Percentiles rank a stretch among this genome's conserved stretches.
Conservation (phyloP, 2,888 invertebrate genomes). For the Drosophila paucipuncta region DNA sequence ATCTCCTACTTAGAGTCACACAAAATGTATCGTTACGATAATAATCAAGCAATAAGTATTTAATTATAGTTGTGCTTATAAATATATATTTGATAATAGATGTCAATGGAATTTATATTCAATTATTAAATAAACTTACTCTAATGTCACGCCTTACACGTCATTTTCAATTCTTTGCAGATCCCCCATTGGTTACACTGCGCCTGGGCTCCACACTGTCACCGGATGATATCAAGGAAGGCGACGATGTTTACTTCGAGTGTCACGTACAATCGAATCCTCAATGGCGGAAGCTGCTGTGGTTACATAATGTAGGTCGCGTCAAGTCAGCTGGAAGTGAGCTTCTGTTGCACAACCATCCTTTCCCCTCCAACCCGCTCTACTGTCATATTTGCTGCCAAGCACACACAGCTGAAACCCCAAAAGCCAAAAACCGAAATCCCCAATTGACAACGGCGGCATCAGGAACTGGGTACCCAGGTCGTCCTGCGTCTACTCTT, state of each 20-base stretch:
- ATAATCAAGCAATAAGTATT: not conserved
- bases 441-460: constrained; percentile 23
- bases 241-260: constrained; percentile 96
- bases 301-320: constrained; percentile 94
- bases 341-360: constrained; percentile 28
- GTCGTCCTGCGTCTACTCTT: constrained; percentile 14
- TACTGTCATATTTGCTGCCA: not conserved
- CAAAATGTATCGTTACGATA: not conserved
- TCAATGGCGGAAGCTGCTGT: constrained; percentile 92
- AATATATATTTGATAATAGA: not conserved
- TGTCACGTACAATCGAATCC: constrained; percentile 96
- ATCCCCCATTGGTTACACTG: constrained; percentile 93
- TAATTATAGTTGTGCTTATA: not conserved
- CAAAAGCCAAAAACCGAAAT: constrained; percentile 3
- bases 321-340: constrained; percentile 52
- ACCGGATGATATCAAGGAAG: constrained; percentile 95
- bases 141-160: constrained; percentile 3
- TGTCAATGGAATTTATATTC: not conserved
- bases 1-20: not conserved
- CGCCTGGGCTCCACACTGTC: constrained; percentile 93
- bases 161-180: constrained; percentile 86
- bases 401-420: constrained; percentile 4
- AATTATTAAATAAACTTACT: not conserved
- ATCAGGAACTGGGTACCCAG: constrained; percentile 33
- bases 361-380: not conserved